phyloP scores from a whole-genome alignment of 2,113 vertebrate species.

The Psilopogon haemacephalus region DNA sequence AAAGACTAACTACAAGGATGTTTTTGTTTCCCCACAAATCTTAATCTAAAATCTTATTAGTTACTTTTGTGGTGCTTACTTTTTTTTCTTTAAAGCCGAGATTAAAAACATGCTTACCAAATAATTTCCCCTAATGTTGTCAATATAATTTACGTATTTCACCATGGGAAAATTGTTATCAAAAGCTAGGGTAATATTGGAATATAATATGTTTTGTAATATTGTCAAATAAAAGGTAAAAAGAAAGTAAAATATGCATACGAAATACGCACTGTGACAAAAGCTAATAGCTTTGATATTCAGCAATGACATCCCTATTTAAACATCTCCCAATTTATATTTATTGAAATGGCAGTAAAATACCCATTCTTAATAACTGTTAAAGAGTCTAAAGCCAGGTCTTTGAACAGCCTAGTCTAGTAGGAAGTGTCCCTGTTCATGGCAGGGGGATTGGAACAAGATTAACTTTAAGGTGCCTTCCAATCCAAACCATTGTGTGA shows the following conservation, averaged over 20 bases:
- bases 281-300: not conserved
- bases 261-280: not conserved
- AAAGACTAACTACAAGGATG: conserved; percentile 4
- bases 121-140: not conserved
- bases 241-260: not conserved
- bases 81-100: not conserved
- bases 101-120: not conserved
- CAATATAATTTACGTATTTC: not conserved
- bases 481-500: too few relatives aligned
- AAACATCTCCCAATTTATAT: not conserved
- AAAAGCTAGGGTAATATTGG: not conserved
- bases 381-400: too few relatives aligned
- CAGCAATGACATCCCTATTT: not conserved
- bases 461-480: too few relatives aligned
- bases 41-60: not conserved
- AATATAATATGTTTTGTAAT: not conserved
- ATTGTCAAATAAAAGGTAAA: not conserved
- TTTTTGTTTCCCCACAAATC: not conserved
- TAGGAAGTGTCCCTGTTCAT: too few relatives aligned
- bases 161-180: not conserved
- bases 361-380: not conserved
- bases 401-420: too few relatives aligned
- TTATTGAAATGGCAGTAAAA: not conserved
- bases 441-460: too few relatives aligned
- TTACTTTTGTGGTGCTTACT: not conserved